These are phyloP conservation scores for Dendropsophus ebraccatus DNA, from an alignment of 2,113 vertebrate species.

Conservation along the genomic window DNA sequence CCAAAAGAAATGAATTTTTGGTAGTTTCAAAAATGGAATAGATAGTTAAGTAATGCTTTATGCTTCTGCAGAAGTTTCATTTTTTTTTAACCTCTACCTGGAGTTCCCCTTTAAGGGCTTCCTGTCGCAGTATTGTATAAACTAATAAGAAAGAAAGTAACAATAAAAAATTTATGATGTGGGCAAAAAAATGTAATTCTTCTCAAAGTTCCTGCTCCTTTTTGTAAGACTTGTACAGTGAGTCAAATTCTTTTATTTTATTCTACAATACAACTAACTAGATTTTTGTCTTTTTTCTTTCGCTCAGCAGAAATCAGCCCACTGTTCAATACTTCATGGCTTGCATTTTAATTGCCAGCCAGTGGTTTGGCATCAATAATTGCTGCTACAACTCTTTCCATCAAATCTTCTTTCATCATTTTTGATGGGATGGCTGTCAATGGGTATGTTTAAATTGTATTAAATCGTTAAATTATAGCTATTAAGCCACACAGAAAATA, in stretches of 20 bases:
- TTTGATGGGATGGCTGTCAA: constrained; percentile 49
- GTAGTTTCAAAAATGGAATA: too few relatives aligned
- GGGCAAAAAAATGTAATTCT: neutral
- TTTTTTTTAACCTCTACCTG: too few relatives aligned
- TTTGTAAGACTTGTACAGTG: neutral
- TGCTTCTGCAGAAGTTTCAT: too few relatives aligned
- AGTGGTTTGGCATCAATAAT: constrained; percentile 50
- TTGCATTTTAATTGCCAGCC: constrained; percentile 43
- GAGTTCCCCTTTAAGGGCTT: too few relatives aligned
- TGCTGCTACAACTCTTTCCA: constrained; percentile 49
- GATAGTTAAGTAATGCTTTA: too few relatives aligned
- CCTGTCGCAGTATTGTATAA: neutral
- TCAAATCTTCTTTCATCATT: constrained; percentile 39
- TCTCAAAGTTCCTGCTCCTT: neutral
- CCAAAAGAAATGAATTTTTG: too few relatives aligned
- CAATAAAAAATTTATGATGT: neutral
- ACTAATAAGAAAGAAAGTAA: neutral
- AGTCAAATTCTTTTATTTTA: constrained; percentile 11
- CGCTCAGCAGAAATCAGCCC: constrained; percentile 41
- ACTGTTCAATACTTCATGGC: constrained; percentile 49
- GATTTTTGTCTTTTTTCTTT: constrained; percentile 26
- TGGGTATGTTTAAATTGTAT: constrained; percentile 48
- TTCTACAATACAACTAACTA: constrained; percentile 25
- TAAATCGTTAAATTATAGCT: constrained; percentile 54
- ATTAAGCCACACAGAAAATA: constrained; percentile 41